A percentile compares a stretch with the other conserved stretches of the same genome.
Evolutionary conservation across 2,113 vertebrate genomes (phyloP).

Genomic region (Indicator maculatus): DNA sequence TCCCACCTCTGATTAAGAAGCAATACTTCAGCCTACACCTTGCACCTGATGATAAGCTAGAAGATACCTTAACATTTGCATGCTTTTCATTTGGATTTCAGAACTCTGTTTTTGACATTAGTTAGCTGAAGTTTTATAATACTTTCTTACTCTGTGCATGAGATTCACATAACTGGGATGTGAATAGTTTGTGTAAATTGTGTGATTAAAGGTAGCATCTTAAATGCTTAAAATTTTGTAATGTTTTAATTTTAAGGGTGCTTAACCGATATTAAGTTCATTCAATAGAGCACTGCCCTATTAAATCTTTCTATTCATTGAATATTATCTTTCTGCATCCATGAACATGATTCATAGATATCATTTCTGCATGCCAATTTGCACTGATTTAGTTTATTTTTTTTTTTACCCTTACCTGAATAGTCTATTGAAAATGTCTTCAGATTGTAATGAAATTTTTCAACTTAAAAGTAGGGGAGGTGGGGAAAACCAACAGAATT

Average conservation of each 20-base stretch:
- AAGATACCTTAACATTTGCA: not conserved
- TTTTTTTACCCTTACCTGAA: not conserved
- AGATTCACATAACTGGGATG: accelerated
- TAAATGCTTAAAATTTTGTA: not conserved
- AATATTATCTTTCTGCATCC: not conserved
- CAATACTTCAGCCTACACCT: not conserved
- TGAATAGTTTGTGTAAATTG: not conserved
- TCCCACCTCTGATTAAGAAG: not conserved
- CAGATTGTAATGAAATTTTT: not conserved
- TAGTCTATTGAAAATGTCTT: not conserved
- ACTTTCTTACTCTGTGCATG: not conserved
- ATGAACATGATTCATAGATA: not conserved
- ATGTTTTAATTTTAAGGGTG: not conserved
- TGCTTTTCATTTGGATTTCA: not conserved
- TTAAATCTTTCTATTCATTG: not conserved
- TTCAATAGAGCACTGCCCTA: not conserved
- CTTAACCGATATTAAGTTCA: not conserved
- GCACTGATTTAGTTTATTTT: not conserved
- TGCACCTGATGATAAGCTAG: not conserved
- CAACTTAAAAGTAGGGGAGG: not conserved
- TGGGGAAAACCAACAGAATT: not conserved
- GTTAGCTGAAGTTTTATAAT: not conserved
- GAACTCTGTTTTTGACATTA: not conserved
- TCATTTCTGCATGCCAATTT: not conserved
- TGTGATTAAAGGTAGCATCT: not conserved